Base-by-base conservation (phyloP, 92 coral and sea anemone species). In the Zoanthus gigantus region DNA sequence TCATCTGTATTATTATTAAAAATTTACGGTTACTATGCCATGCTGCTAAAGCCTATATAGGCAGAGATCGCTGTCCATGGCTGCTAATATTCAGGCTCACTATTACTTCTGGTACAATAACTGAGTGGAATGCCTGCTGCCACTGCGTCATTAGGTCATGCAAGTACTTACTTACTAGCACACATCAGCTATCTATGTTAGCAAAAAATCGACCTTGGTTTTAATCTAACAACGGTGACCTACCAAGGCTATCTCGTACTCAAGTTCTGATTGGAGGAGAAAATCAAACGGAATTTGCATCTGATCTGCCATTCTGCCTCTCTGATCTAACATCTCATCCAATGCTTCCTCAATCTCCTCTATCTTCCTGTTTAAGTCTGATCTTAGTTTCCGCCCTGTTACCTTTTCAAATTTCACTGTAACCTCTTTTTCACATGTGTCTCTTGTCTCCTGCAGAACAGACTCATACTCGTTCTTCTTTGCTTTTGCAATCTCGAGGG, bases 401-500 rank as follows among this genome's bases (percentile, higher is more conserved):
- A 66, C 75, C 79, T 84, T 83, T 37, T 83, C 79, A 71, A n/a
- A 45, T 53, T 76, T 89, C 17, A 47, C 68, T 5, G 34, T 30
- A 28, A 81, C 31, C 56, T 82, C 88, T 68, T 58, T 76, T 72
- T 90, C 80, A 45, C 84, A 87, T 18, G 73, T 78, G 61, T 92
- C 88, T 6, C 83, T 73, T 32, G 91, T 85, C n/a, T 82, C 73
- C 52, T 88, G 56, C 63, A 94, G 90, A 68, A 92, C 94, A 2
- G 88, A 79, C 31, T 96, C 95, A 69, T 89, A 79, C 53, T 79
- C 84, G 31, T 13, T 66, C 69, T 90, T 90, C 71, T 96, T 91
- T 15, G 95, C 88, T 52, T 94, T 88, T 37, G 93, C 98, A 13
- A 96, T 90, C 52, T 91, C 94, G 28, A 94, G 71, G 8, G 98